These are phyloP conservation scores for Saxicola maurus DNA, from an alignment of 2,797 vertebrate genomes.

Conservation along the genomic window DNA sequence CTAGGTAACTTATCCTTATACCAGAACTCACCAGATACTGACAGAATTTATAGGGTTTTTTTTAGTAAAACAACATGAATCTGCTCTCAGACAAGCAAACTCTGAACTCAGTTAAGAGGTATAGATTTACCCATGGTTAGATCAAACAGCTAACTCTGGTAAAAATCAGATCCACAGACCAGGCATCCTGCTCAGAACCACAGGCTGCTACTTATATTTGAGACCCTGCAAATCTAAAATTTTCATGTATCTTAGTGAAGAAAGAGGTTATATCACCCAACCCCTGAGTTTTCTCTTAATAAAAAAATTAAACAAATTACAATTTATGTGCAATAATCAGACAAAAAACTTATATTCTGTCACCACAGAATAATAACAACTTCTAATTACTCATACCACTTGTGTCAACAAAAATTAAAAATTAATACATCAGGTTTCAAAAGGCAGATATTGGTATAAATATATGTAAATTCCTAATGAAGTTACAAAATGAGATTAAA, in stretches of 20 bases:
- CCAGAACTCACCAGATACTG: background rate
- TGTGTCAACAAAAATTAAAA: background rate
- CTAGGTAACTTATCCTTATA: background rate
- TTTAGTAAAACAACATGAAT: background rate
- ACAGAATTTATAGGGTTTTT: background rate
- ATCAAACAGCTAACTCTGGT: background rate
- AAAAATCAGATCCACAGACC: background rate
- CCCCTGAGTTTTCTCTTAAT: background rate
- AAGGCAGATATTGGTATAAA: background rate
- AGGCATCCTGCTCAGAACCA: background rate
- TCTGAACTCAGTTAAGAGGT: background rate
- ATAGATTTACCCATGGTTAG: background rate
- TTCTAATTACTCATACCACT: background rate
- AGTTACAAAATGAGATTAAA: background rate
- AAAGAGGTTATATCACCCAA: fast-evolving
- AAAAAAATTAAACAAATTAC: background rate
- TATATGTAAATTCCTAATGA: background rate
- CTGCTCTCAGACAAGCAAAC: background rate
- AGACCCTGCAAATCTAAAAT: background rate
- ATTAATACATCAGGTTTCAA: background rate
- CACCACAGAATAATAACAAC: background rate
- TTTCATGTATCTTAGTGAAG: background rate
- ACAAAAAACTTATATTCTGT: background rate
- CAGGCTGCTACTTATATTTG: background rate
- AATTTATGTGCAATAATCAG: background rate